Evolutionary conservation across 2,888 invertebrate species (phyloP), one percentile per base, ranked within the genome.

Genomic region (Gordius sp.): DNA sequence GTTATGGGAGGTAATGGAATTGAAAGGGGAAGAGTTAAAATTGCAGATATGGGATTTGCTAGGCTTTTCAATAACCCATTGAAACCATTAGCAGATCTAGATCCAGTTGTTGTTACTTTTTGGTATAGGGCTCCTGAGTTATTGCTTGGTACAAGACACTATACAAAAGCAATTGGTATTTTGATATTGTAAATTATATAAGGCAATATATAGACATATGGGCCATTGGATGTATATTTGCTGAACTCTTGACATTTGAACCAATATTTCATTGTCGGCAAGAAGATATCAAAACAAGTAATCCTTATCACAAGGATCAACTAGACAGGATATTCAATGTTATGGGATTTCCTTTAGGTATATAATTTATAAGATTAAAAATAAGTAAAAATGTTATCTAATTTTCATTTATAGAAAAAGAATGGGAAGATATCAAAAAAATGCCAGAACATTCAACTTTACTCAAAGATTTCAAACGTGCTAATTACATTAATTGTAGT

Each of bases 161-260:
- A 67, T 60, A 67, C 67, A 1, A 67, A 67, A 59, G 65, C 63
- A 26, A 28, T 56, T 24, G 54, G 16, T 28, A 28, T 60, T 18
- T 13, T 57, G 18, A 56, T 18, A 59, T 28, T n/a, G n/a, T 4
- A 16, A 20, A 4, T 23, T 56, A 13, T 59, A 59, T 57, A 56
- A 8, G 25, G 2, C 23, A 13, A 59, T 58, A 62, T 64, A 18
- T 64, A 83, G 89, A 91, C 73, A 91, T 91, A 61, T 91, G 89
- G 91, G 91, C 91, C 0, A 91, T 91, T 68, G 91, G 91, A 1
- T 97, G 97, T 68, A 99, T 97, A 69, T 97, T 97, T 73, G 91
- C 93, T 0, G 93, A 93, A 68, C 72, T 97, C n/a, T 72, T 97
- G 60, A 99, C 93, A 0, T 91, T 89, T 0, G 97, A 99, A 69